A percentile compares a stretch with the other conserved stretches of the same genome.
Conservation (phyloP, 2,113 vertebrate genomes). For the Coptodon rendalli region DNA sequence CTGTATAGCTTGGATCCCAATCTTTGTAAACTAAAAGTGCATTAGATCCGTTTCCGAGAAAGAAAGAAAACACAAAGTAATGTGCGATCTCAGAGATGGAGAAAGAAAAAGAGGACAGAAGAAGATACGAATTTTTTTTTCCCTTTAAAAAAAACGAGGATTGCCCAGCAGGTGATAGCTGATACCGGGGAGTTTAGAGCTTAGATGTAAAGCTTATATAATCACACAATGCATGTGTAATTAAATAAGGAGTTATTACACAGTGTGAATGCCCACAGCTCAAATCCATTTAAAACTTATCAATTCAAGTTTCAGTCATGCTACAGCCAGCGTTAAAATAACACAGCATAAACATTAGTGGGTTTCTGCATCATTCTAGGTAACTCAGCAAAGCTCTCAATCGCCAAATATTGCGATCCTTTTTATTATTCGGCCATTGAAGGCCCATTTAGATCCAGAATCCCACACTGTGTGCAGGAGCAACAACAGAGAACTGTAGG, state of each 20-base stretch:
- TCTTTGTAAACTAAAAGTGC: background rate
- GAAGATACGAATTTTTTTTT: fast-evolving
- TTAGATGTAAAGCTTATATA: background rate
- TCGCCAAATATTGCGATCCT: fast-evolving
- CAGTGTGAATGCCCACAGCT: background rate
- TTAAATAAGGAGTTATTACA: background rate
- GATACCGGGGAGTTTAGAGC: background rate
- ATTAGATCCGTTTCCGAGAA: background rate
- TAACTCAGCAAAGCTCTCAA: background rate
- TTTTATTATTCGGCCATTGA: background rate
- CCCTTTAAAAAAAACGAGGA: background rate
- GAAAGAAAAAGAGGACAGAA: background rate
- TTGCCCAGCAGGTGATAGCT: background rate
- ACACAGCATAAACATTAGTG: fast-evolving
- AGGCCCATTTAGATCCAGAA: background rate
- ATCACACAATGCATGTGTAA: background rate
- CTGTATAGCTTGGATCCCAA: background rate
- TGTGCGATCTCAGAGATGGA: background rate
- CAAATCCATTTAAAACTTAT: background rate
- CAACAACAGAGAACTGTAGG: background rate
- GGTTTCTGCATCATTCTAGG: background rate
- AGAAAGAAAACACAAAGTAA: background rate
- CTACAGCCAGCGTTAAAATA: background rate
- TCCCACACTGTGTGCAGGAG: background rate
- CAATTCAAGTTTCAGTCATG: background rate